These are phyloP conservation scores for Petrolisthes manimaculis DNA, from an alignment of 2,888 invertebrate genomes.

Conservation along the genomic window DNA sequence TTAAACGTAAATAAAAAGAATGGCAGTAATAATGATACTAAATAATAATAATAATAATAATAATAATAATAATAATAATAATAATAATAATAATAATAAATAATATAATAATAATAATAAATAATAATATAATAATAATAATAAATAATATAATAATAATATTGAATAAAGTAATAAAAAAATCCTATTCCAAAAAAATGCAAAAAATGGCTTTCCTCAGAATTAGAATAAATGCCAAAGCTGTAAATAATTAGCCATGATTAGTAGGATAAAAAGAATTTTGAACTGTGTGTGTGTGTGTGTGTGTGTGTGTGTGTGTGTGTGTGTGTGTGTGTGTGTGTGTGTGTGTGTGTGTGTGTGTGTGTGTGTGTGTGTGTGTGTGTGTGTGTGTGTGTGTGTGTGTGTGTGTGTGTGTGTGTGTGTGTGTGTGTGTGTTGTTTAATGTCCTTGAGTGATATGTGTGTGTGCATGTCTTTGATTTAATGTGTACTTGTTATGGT, in stretches of 20 bases:
- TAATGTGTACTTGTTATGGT: too few relatives aligned
- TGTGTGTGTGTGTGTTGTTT: background rate
- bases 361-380: constrained; percentile 9
- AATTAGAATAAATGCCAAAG: background rate
- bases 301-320: constrained; percentile 4
- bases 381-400: constrained; percentile 9
- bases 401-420: constrained; percentile 9
- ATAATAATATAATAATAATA: too few relatives aligned
- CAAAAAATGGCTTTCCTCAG: background rate
- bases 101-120: too few relatives aligned
- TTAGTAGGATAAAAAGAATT: background rate
- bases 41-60: too few relatives aligned
- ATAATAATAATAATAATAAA: too few relatives aligned
- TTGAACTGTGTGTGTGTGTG: background rate
- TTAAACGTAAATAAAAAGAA: too few relatives aligned
- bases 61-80: too few relatives aligned
- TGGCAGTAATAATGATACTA: too few relatives aligned
- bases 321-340: background rate
- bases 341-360: constrained; percentile 11
- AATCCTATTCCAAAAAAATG: background rate
- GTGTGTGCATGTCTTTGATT: background rate
- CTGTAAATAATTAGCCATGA: too few relatives aligned
- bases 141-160: too few relatives aligned
- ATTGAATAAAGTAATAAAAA: too few relatives aligned
- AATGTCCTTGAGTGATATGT: background rate